Percentiles rank a stretch among this genome's conserved stretches.
Conservation (phyloP, 2,888 invertebrate species). For the Metopia argyrocephala region DNA sequence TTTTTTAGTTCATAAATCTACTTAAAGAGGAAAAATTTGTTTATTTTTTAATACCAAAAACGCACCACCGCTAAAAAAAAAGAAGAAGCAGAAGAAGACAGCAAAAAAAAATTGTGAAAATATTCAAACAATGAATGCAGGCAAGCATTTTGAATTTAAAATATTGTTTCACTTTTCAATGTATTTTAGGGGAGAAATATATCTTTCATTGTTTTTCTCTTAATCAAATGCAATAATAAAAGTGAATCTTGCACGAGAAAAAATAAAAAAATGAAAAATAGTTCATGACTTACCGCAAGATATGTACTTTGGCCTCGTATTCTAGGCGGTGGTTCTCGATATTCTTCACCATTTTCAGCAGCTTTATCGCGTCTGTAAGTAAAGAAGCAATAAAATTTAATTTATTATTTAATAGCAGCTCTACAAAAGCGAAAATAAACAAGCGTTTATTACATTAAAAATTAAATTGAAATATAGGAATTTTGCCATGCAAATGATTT, state of each 20-base stretch:
- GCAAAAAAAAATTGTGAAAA: not conserved
- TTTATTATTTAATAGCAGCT: too few species aligned
- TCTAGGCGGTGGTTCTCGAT: constrained; percentile 68
- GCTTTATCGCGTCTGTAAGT: constrained; percentile 70
- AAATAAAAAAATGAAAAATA: too few species aligned
- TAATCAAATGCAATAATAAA: too few species aligned
- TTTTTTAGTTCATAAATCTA: constrained; percentile 56
- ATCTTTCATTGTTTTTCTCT: too few species aligned
- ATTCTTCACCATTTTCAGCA: constrained; percentile 70
- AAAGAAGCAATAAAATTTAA: too few species aligned
- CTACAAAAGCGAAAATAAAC: too few species aligned
- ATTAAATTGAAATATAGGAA: too few species aligned
- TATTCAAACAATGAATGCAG: constrained; percentile 6
- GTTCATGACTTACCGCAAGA: constrained; percentile 69
- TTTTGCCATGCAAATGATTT: too few species aligned
- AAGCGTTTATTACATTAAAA: too few species aligned
- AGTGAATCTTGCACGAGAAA: too few species aligned
- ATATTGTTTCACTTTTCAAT: constrained; percentile 10
- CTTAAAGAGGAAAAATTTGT: constrained; percentile 50
- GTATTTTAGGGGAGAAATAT: constrained; percentile 7
- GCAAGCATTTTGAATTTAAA: constrained; percentile 12
- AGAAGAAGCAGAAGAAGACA: too few species aligned
- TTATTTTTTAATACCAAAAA: constrained; percentile 18
- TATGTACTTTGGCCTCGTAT: constrained; percentile 72
- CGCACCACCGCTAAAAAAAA: too few species aligned